Base-by-base conservation (phyloP, 37 sponge, comb jelly and placozoan species). In the Axinella damicornis region DNA sequence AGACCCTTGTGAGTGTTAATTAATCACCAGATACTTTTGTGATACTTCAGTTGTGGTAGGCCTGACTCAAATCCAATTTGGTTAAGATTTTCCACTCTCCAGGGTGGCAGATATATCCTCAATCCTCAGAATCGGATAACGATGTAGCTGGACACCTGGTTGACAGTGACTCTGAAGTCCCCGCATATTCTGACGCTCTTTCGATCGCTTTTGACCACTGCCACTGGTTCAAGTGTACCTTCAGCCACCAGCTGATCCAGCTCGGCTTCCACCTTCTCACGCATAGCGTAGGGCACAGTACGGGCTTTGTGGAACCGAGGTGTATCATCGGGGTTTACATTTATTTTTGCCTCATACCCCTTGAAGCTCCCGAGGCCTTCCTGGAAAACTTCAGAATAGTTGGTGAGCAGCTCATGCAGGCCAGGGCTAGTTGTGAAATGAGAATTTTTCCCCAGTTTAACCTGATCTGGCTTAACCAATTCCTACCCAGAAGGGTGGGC, bases 1-100 rank as follows among this genome's bases (percentile, higher is more conserved):
- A 88, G 65, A 0, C 93, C 89, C 58, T 75, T 73, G 34, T 79
- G 89, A 19, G 93, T 93, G 56, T 88, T 93, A 32, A 92, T 83
- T 93, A 32, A 92, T 83, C 53, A 81, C 79, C 14, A 74, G 41
- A 37, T 80, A 74, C 69, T 64, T 25, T 53, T 55, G 57, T 28
- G 86, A 86, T 52, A 39, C 24, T 60, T 61, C 46, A 87, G 41
- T 53, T 83, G 78, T 17, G 76, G 60, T 74, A 28, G 27, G 58
- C 76, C 39, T 71, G 72, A 19, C 24, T 39, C 19, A 71, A 39
- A 38, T 71, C 72, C 38, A 71, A 19, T 35, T 35, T 71, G 24
- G 72, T 36, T 19, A 71, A 71, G 24, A n/a, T 38, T 71, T 71
- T 71, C 72, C 72, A 36, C 41, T n/a, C 40, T 24, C 40, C n/a